phyloP scores from a whole-genome alignment of 2,113 vertebrate species.

The Bettongia penicillata region DNA sequence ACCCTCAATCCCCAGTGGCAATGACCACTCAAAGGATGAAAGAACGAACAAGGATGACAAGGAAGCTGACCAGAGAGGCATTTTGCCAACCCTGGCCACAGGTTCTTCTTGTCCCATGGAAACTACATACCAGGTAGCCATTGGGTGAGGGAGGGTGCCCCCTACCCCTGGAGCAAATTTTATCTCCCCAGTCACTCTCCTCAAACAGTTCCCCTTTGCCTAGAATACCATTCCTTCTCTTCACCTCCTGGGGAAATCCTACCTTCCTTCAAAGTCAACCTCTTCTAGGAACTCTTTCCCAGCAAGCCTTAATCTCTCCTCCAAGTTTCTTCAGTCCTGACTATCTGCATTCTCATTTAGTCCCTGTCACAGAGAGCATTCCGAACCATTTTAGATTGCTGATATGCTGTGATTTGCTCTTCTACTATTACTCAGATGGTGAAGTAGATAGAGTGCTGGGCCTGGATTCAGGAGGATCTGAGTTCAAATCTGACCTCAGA shows the following conservation, averaged over 20 bases:
- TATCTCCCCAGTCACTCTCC: neutral
- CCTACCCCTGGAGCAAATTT: neutral
- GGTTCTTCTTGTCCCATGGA: neutral
- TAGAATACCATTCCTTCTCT: neutral
- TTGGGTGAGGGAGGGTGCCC: neutral
- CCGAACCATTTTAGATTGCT: neutral
- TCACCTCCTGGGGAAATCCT: neutral
- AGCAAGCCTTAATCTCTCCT: neutral
- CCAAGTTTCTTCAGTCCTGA: neutral
- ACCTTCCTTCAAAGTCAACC: neutral
- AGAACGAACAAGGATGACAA: neutral
- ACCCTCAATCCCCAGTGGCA: neutral
- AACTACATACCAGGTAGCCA: neutral
- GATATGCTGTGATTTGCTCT: neutral
- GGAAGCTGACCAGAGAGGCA: neutral
- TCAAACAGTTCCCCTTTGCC: neutral
- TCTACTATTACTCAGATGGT: neutral
- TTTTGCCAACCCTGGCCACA: neutral
- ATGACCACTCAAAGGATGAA: neutral
- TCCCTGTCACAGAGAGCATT: neutral
- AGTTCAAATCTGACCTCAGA: neutral
- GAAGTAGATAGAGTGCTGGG: neutral
- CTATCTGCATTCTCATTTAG: neutral
- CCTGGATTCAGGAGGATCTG: neutral
- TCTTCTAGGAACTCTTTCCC: neutral